phyloP scores from a whole-genome alignment of 2,888 invertebrate genomes.

The Microplitis manilae region DNA sequence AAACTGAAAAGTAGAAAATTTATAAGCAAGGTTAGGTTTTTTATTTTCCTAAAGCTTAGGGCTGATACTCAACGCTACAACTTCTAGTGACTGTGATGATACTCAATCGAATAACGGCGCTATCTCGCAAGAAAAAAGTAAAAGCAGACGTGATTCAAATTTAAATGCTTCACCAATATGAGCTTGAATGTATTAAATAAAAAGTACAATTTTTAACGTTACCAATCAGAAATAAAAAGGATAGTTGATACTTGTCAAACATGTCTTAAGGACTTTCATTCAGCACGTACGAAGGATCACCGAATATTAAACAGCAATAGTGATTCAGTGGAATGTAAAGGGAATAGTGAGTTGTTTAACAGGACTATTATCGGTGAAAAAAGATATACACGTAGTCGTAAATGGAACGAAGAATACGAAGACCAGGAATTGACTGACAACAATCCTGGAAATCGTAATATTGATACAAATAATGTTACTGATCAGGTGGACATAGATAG shows the following conservation, averaged over 20 bases:
- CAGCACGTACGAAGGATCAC: not conserved
- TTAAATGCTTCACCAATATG: not conserved
- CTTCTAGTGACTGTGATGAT: too few species aligned
- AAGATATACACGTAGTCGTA: not conserved
- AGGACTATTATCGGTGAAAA: not conserved
- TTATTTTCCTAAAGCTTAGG: not conserved
- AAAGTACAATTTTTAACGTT: not conserved
- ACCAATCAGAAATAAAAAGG: not conserved
- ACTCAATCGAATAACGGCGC: too few species aligned
- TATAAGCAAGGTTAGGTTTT: not conserved
- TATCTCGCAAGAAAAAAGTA: too few species aligned
- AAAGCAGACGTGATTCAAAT: not conserved
- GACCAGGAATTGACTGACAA: not conserved
- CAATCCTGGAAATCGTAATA: not conserved
- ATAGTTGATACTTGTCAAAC: slow-evolving; percentile 1
- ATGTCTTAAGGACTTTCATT: not conserved
- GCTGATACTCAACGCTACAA: not conserved
- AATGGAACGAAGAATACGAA: not conserved
- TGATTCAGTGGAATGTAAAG: not conserved
- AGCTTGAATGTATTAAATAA: not conserved
- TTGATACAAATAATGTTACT: not conserved
- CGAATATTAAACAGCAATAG: not conserved
- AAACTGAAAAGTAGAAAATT: not conserved
- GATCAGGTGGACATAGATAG: not conserved
- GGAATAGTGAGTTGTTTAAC: slow-evolving; percentile 4